Percentiles rank a stretch among this genome's conserved stretches.
phyloP scores from a whole-genome alignment of 1,140 invertebrate genomes.

The Eumaeus atala region DNA sequence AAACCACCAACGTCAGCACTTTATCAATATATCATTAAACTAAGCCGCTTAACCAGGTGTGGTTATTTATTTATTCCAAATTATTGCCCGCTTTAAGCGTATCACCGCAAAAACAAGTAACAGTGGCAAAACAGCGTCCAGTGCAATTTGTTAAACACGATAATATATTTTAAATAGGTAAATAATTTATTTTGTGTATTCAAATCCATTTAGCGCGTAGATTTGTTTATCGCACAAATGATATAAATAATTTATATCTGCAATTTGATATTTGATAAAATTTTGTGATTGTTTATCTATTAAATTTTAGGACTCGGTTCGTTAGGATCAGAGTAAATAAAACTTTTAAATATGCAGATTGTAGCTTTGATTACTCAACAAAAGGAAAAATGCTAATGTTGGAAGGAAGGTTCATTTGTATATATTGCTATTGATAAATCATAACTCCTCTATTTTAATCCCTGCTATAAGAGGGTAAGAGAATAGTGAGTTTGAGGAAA shows the following conservation, averaged over 20 bases:
- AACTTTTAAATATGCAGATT: no score
- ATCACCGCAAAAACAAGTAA: conserved; percentile 8
- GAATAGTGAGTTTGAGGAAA: no score
- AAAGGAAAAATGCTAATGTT: no score
- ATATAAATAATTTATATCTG: conserved; percentile 1
- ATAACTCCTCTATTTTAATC: no score
- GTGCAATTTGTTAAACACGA: conserved; percentile 7
- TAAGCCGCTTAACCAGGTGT: conserved; percentile 3
- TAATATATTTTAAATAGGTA: conserved; percentile 2
- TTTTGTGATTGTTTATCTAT: no score
- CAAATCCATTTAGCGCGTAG: background rate
- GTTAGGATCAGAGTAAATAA: no score
- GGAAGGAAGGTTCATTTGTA: no score
- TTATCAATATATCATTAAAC: conserved; percentile 9
- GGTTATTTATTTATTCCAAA: conserved; percentile 9
- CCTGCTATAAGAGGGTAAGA: no score
- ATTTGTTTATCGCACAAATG: background rate
- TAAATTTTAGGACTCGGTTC: no score
- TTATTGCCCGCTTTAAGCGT: conserved; percentile 5
- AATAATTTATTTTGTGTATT: conserved; percentile 3
- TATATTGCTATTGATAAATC: no score
- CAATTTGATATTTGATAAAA: background rate
- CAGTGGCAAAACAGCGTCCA: background rate
- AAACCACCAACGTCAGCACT: background rate
- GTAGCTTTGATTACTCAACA: no score